A percentile compares a stretch with the other conserved stretches of the same genome.
Evolutionary conservation across 2,797 vertebrate genomes (phyloP).

Genomic region (Eidolon dupreanum): DNA sequence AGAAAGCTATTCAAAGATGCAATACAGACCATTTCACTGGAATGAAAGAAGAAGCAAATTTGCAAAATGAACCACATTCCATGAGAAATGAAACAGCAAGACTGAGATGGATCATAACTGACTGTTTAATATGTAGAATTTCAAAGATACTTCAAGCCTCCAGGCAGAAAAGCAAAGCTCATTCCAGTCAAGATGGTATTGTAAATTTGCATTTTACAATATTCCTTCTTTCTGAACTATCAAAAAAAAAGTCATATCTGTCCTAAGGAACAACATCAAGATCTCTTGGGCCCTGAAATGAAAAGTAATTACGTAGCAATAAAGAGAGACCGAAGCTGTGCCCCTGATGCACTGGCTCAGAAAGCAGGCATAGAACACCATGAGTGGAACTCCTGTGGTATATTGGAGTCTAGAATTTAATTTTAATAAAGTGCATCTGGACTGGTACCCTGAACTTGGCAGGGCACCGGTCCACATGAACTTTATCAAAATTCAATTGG

Average conservation of each 20-base stretch:
- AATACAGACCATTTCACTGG: neutral
- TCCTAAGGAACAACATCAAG: neutral
- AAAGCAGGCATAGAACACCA: neutral
- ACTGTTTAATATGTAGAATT: constrained; percentile 31
- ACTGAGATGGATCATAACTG: neutral
- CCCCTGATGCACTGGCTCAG: neutral
- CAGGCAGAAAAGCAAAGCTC: neutral
- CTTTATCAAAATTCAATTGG: neutral
- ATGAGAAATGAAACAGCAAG: constrained; percentile 37
- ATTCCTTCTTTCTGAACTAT: neutral
- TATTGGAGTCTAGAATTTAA: neutral
- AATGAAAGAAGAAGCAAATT: neutral
- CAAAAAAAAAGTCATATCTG: neutral
- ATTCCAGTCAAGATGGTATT: neutral
- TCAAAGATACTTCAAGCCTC: neutral
- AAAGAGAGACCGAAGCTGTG: neutral
- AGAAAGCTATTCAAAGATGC: neutral
- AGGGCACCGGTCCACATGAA: no score
- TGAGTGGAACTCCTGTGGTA: rapidly evolving
- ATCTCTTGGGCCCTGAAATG: neutral
- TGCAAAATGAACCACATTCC: neutral
- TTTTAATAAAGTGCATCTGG: no score
- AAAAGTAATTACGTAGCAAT: neutral
- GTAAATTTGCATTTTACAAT: constrained; percentile 41
- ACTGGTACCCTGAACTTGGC: neutral